These are phyloP conservation scores for Leptobrachium ailaonicum DNA, from an alignment of 2,113 vertebrate genomes.

Conservation along the genomic window DNA sequence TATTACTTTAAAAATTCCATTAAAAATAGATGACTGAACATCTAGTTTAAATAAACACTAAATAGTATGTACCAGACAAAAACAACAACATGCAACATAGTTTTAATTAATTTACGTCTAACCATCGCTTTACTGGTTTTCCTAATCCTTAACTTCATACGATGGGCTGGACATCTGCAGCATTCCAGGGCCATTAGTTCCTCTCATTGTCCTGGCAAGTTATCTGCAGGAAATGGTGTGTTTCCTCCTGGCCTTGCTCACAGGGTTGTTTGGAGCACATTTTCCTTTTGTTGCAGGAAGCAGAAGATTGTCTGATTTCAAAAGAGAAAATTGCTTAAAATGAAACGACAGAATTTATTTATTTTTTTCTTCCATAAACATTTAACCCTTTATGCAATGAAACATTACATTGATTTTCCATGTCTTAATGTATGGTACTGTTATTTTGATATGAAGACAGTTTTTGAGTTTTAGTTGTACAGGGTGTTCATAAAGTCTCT, in stretches of 20 bases:
- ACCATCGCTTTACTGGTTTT: not conserved
- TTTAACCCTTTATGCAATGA: constrained; percentile 15
- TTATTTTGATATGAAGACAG: no score
- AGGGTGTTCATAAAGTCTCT: no score
- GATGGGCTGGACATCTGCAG: constrained; percentile 12
- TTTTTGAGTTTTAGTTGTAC: no score
- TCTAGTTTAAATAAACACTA: no score
- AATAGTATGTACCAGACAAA: no score
- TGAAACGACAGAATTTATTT: no score
- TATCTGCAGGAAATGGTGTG: constrained; percentile 48
- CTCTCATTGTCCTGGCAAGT: constrained; percentile 52
- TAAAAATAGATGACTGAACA: no score
- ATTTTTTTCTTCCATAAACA: constrained; percentile 24
- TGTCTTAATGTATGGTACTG: no score
- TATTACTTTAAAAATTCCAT: no score
- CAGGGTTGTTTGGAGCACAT: constrained; percentile 20
- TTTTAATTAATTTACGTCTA: constrained; percentile 2
- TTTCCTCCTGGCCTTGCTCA: constrained; percentile 50
- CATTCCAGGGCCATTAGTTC: constrained; percentile 40
- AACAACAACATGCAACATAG: not conserved
- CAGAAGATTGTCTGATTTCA: constrained; percentile 25
- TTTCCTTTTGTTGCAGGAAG: constrained; percentile 51
- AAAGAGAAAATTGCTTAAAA: constrained; percentile 29
- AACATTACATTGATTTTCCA: not conserved
- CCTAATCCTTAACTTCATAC: constrained; percentile 15